Evolutionary conservation across 2,888 invertebrate genomes (phyloP).

Genomic region (Choristoneura rosaceana): DNA sequence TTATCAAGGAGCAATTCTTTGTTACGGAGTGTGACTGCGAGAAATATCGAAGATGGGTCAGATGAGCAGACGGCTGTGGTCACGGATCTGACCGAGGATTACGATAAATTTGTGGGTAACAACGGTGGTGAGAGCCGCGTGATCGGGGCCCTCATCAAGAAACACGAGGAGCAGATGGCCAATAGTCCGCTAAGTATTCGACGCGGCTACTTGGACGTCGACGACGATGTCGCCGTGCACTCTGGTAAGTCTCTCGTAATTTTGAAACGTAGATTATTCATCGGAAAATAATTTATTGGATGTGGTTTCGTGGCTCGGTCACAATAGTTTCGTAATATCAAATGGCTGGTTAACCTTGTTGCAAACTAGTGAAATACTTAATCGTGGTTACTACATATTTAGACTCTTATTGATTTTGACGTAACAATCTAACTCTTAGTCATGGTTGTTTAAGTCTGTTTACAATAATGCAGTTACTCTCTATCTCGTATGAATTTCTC

Average conservation of each 20-base stretch:
- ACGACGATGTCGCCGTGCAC: constrained; percentile 89
- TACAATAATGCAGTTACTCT: constrained; percentile 6
- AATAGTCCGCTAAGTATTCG: constrained; percentile 79
- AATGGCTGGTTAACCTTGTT: constrained; percentile 45
- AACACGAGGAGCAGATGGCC: constrained; percentile 73
- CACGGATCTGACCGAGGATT: constrained; percentile 73
- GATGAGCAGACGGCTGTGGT: constrained; percentile 72
- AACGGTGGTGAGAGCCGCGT: constrained; percentile 78
- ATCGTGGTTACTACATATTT: constrained; percentile 33
- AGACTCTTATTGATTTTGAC: constrained; percentile 12
- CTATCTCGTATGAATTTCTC: not conserved
- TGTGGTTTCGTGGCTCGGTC: constrained; percentile 24
- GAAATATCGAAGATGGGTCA: constrained; percentile 77
- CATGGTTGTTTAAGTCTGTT: not conserved
- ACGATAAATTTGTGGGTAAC: constrained; percentile 71
- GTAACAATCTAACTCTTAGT: constrained; percentile 5
- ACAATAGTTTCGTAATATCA: constrained; percentile 40
- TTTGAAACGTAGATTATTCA: constrained; percentile 3
- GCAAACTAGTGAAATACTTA: constrained; percentile 43
- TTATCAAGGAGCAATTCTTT: constrained; percentile 88
- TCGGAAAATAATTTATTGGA: constrained; percentile 17
- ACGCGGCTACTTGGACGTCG: constrained; percentile 83
- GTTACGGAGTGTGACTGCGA: constrained; percentile 84
- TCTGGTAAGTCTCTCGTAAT: constrained; percentile 85
- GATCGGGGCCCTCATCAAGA: constrained; percentile 78